Evolutionary conservation across 2,888 invertebrate genomes (phyloP), one percentile per base, ranked within the genome.

Genomic region (Willowsia nigromaculata): DNA sequence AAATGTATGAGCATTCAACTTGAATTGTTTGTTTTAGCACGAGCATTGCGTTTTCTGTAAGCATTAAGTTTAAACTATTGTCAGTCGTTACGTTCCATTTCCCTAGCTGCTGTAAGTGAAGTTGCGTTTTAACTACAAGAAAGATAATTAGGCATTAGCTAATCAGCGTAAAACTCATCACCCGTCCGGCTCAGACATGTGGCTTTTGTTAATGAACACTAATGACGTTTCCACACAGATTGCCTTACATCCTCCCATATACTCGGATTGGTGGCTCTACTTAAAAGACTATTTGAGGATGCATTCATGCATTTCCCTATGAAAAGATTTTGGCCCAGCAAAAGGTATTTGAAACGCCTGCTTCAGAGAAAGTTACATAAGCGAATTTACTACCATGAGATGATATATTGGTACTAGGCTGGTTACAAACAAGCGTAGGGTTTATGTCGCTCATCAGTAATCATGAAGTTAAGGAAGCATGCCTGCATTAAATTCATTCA

Each of bases 1-100:
- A 5, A 7, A 47, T 37, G 37, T 37, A 33, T 30, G 37, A 27
- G 25, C 33, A 33, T 15, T 30, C 13, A 68, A 68, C 27, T 15
- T 68, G 30, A 68, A 18, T 9, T 56, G 3, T 9, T 22, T 30
- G 30, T 30, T 11, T 11, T 13, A 25, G 15, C 13, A 15, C 2
- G 4, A 62, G 30, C 13, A 15, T 13, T 22, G 15, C n/a, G 47
- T 43, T 47, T 15, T 40, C 25, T 27, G 18, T 22, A 18, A 0
- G 5, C 6, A 6, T 40, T 50, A 15, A 56, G 15, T 15, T 65
- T 50, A 47, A 47, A 25, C 9, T 59, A 37, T 37, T 59, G 33
- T 37, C 33, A 15, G 18, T 53, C 83, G 83, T 84, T 71, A 84
- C 83, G 71, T 84, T 71, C 83, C 83, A 84, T 53, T 84, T 84